Conservation (phyloP, 2,113 vertebrate species). For the Myanophis thanlyinensis region DNA sequence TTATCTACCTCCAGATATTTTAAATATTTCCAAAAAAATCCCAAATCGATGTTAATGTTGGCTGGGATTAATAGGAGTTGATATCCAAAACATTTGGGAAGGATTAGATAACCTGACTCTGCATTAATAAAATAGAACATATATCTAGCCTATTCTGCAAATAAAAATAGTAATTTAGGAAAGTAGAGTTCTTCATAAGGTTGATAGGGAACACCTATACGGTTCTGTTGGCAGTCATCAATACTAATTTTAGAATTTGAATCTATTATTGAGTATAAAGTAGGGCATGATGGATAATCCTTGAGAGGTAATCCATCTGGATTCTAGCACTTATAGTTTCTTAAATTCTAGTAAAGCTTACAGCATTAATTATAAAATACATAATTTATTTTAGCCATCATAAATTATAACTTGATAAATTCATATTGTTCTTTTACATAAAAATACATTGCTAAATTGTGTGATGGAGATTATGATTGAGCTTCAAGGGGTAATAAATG, state of each 20-base stretch:
- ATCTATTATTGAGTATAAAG: not conserved
- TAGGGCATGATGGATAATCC: not conserved
- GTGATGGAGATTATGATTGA: not conserved
- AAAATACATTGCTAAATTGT: not conserved
- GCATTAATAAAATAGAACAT: not conserved
- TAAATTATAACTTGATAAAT: not conserved
- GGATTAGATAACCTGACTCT: not conserved
- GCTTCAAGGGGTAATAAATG: not conserved
- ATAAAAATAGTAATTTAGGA: not conserved
- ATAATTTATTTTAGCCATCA: not conserved
- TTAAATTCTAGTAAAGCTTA: not conserved
- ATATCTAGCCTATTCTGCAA: not conserved
- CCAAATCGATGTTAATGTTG: not conserved
- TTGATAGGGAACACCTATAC: not conserved
- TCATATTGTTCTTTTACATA: not conserved
- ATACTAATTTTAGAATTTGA: conserved; percentile 1
- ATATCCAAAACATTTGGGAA: not conserved
- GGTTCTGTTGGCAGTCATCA: not conserved
- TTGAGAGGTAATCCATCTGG: not conserved
- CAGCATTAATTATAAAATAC: not conserved
- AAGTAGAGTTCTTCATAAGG: not conserved
- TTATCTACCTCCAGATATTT: not conserved
- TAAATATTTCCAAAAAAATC: not conserved
- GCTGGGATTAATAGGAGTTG: not conserved
- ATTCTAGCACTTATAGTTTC: not conserved